A percentile compares a stretch with the other conserved stretches of the same genome.
These are phyloP conservation scores for Petrosia ficiformis DNA, from an alignment of 37 sponge, comb jelly and placozoan genomes.

Conservation along the genomic window DNA sequence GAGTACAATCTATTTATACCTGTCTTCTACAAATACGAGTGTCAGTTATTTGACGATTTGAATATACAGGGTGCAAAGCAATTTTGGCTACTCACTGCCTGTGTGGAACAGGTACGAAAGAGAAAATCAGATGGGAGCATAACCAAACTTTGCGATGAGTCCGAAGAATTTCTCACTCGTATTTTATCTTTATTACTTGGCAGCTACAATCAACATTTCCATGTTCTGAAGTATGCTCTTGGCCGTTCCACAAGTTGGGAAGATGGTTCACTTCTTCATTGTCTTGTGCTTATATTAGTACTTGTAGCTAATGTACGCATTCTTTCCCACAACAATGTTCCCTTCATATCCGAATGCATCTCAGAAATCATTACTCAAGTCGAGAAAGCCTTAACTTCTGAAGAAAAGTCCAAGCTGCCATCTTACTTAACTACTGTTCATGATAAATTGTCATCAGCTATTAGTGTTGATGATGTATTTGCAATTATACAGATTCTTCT, in stretches of 20 bases:
- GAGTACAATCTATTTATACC: background rate
- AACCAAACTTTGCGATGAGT: background rate
- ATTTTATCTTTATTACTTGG: constrained; percentile 33
- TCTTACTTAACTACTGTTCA: background rate
- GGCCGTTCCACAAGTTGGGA: background rate
- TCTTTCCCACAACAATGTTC: too few species aligned
- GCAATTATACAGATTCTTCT: background rate
- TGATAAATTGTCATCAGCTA: background rate
- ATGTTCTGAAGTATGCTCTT: constrained; percentile 41
- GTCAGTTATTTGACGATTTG: constrained; percentile 54
- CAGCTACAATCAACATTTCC: constrained; percentile 3
- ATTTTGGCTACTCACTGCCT: constrained; percentile 15
- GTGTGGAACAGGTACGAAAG: constrained; percentile 9
- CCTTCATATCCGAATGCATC: background rate
- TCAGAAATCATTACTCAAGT: background rate
- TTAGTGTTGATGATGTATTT: background rate
- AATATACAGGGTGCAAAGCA: constrained; percentile 5
- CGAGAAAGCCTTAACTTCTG: background rate
- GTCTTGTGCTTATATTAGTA: constrained; percentile 29
- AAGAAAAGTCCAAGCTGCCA: background rate
- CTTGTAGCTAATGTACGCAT: constrained; percentile 46
- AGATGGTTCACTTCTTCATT: constrained; percentile 23
- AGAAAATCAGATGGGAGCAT: background rate
- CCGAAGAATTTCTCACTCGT: constrained; percentile 1
- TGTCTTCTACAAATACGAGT: constrained; percentile 9